Percentiles rank a stretch among this genome's conserved stretches.
Conservation (phyloP, 2,797 vertebrate genomes). For the Myioborus miniatus region DNA sequence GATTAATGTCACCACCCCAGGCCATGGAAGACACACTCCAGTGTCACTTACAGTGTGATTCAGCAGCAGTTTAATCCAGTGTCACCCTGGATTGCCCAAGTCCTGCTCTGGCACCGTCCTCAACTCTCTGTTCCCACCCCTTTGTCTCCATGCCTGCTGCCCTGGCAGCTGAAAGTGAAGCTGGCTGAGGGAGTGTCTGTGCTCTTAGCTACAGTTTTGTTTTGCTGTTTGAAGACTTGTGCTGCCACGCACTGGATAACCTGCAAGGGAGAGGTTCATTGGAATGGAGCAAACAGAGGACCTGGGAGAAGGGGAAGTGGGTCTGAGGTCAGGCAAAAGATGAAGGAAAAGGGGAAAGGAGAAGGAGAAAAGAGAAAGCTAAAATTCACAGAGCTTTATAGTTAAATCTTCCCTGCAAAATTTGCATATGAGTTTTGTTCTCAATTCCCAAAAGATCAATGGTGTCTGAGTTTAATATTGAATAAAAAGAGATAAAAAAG, state of each 20-base stretch:
- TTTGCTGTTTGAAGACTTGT: not conserved
- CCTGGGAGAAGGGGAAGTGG: not conserved
- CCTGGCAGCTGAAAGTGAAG: not conserved
- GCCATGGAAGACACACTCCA: not conserved
- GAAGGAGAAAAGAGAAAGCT: not conserved
- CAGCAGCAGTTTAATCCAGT: not conserved
- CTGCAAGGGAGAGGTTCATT: fast-evolving
- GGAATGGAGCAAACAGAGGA: not conserved
- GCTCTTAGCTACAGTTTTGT: not conserved
- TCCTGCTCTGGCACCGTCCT: fast-evolving
- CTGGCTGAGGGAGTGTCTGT: not conserved
- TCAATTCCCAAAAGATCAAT: not conserved
- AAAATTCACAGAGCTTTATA: not conserved
- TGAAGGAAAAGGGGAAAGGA: not conserved
- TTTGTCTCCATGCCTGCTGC: not conserved
- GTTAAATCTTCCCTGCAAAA: not conserved
- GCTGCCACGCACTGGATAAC: fast-evolving
- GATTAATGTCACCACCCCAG: not conserved
- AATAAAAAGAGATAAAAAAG: slow-evolving; percentile 17
- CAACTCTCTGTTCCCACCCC: not conserved
- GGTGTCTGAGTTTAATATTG: not conserved
- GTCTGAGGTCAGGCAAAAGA: not conserved
- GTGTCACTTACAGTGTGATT: not conserved
- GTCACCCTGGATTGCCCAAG: not conserved
- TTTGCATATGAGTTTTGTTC: not conserved